Conservation (phyloP, 1,140 invertebrate genomes). For the Drosophila trapezifrons region DNA sequence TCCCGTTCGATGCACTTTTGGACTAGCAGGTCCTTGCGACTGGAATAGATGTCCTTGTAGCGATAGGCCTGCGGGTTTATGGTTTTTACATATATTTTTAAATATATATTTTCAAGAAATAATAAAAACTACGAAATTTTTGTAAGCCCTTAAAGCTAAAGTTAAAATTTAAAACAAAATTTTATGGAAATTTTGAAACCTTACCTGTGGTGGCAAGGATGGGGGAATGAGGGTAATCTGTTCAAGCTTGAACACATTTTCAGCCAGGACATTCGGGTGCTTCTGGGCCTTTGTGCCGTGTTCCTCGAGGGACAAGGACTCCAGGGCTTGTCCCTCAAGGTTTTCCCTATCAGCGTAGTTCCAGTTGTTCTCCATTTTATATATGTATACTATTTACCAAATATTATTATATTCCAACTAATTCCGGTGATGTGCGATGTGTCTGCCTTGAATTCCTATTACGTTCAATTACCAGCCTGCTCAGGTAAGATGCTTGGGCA, state of each 20-base stretch:
- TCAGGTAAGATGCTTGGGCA: slow-evolving; percentile 8
- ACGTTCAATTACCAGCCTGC: slow-evolving; percentile 51
- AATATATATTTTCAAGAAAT: too few relatives aligned
- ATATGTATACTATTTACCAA: neutral
- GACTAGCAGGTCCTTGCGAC: slow-evolving; percentile 37
- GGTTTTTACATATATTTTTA: too few relatives aligned
- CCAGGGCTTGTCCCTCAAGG: neutral
- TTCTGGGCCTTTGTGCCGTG: neutral
- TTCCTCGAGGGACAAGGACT: neutral
- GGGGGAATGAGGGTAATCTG: neutral
- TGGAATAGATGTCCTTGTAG: slow-evolving; percentile 69
- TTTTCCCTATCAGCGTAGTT: neutral
- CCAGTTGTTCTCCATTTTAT: slow-evolving; percentile 19
- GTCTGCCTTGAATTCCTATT: slow-evolving; percentile 3
- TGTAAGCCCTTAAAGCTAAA: neutral
- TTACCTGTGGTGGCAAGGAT: neutral
- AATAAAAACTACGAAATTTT: too few relatives aligned
- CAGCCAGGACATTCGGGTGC: too few relatives aligned
- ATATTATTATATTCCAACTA: slow-evolving; percentile 12
- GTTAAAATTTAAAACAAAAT: too few relatives aligned
- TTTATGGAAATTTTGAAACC: neutral
- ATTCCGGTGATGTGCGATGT: slow-evolving; percentile 3
- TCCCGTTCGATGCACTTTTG: slow-evolving; percentile 35
- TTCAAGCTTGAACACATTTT: neutral
- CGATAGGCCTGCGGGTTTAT: slow-evolving; percentile 42